Evolutionary conservation across 2,797 vertebrate genomes (phyloP), one percentile per base, ranked within the genome.

Genomic region (Ispidina picta): DNA sequence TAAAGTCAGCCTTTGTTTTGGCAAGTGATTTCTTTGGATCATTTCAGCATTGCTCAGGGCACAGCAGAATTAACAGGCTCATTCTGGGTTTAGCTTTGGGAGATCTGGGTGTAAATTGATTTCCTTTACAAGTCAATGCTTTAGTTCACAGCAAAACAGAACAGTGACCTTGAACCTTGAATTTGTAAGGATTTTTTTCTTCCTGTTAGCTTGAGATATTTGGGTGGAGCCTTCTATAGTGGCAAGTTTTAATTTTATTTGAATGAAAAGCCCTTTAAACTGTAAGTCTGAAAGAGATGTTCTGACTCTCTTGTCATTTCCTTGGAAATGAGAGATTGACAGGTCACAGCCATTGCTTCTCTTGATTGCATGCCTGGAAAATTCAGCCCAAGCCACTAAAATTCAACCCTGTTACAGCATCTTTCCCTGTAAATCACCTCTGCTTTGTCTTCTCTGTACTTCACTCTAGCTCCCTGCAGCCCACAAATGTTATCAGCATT

Each of bases 401-500:
- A 86, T 90, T 65, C 60, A 83, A 52, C 28, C 0, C 0, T 69
- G 20, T 22, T 33, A 33, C 74, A 56, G 33, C 15, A 59, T 65
- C 70, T 80, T 90, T 88, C 56, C 56, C 60, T 91, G 82, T 77
- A 89, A 94, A 79, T 88, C 17, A 29, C 62, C 46, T 68, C 2
- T 33, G 49, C 52, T 94, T 89, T 92, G 76, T 89, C 83, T 91
- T 88, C 73, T 82, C 37, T 3, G 1, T 68, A 51, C 56, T 91
- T 91, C 72, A 88, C 52, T 59, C 60, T 66, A 89, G 66, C 83
- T 90, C 90, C 66, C 83, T 91, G 71, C 77, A 82, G 66, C 71
- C 64, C 60, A 94, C 8, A 89, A 95, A 89, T 86, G 87, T 96
- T 96, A 95, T 95, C 93, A 93, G 93, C 85, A 31, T 89, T 95